A percentile compares a stretch with the other conserved stretches of the same genome.
Conservation (phyloP, 2,888 invertebrate species). For the Euphydryas editha region DNA sequence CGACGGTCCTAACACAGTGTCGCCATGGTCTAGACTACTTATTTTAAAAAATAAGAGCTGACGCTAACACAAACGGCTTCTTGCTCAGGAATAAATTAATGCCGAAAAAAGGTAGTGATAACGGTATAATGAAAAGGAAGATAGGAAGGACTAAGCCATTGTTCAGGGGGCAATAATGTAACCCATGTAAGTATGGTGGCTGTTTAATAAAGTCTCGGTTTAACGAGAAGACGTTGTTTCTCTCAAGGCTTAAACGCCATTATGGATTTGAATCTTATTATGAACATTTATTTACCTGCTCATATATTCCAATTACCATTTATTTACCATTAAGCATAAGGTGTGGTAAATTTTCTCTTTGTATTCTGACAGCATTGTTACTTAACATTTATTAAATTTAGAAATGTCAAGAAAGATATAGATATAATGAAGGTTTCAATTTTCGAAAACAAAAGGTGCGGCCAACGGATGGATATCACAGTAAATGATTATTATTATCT, state of each 20-base stretch:
- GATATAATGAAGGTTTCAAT: too few species aligned
- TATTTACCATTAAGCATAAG: background rate
- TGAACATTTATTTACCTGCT: background rate
- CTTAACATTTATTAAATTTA: too few species aligned
- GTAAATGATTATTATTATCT: too few species aligned
- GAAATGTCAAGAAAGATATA: too few species aligned
- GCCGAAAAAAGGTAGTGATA: conserved; percentile 25
- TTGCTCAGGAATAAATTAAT: conserved; percentile 32
- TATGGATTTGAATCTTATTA: background rate
- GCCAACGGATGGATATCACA: too few species aligned
- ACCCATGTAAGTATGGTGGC: conserved; percentile 22
- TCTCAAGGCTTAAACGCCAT: conserved; percentile 17
- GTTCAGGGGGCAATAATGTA: conserved; percentile 31
- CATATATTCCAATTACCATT: background rate
- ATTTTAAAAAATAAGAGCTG: conserved; percentile 22
- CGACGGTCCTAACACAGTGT: background rate
- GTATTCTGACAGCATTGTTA: too few species aligned
- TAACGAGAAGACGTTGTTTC: conserved; percentile 30
- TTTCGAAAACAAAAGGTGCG: too few species aligned
- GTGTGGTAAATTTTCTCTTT: too few species aligned
- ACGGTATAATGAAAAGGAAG: conserved; percentile 27
- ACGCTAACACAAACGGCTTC: conserved; percentile 19
- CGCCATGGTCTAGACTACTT: background rate
- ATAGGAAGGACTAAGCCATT: conserved; percentile 20
- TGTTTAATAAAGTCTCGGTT: conserved; percentile 27